phyloP scores from a whole-genome alignment of 2,797 vertebrate genomes.

The Danio albolineatus region DNA sequence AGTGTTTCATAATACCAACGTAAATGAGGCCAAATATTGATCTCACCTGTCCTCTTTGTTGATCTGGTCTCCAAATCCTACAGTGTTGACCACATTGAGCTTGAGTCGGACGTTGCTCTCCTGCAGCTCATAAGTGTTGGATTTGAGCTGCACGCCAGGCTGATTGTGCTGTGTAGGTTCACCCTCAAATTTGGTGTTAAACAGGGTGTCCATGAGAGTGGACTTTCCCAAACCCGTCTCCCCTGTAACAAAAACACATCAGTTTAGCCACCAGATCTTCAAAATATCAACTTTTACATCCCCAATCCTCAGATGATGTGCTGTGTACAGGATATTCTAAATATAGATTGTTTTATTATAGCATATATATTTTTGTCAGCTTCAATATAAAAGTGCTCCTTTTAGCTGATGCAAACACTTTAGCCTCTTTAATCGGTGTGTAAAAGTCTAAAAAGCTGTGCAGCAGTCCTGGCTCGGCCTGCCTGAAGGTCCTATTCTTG shows the following conservation, averaged over 20 bases:
- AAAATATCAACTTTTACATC: not conserved
- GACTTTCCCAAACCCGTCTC: conserved; percentile 98
- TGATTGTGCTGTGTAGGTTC: conserved; percentile 94
- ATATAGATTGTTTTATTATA: not conserved
- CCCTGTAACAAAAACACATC: conserved; percentile 75
- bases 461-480: not conserved
- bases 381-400: not conserved
- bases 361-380: not conserved
- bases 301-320: not conserved
- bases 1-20: no score
- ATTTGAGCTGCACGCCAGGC: conserved; percentile 93
- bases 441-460: conserved; percentile 16
- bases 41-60: conserved; percentile 97
- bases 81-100: conserved; percentile 92
- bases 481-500: conserved; percentile 31
- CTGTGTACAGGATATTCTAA: not conserved
- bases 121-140: conserved; percentile 94
- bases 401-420: conserved; percentile 11
- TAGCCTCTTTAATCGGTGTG: not conserved
- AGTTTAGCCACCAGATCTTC: not conserved
- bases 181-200: conserved; percentile 97
- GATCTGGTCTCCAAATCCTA: conserved; percentile 97
- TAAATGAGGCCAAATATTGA: no score
- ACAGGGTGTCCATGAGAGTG: conserved; percentile 97
- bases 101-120: conserved; percentile 97